Percentiles rank a stretch among this genome's conserved stretches.
Evolutionary conservation across 30 jellyfish, hydroid and myxozoan genomes (phyloP).

Genomic region (Cassiopea xamachana): DNA sequence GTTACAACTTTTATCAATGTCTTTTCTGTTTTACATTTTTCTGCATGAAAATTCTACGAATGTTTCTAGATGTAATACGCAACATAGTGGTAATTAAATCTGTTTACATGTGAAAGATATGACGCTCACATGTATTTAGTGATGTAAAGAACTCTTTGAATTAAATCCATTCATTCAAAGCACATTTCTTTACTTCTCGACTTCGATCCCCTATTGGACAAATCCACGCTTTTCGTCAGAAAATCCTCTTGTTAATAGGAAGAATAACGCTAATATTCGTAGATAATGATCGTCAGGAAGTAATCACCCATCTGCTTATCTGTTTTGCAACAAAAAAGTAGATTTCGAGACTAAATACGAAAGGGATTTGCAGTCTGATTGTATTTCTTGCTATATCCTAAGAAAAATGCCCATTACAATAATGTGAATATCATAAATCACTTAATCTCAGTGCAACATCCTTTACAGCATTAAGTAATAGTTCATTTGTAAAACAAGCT

Average conservation of each 20-base stretch:
- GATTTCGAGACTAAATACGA: background rate
- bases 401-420: background rate
- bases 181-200: background rate
- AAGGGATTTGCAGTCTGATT: slow-evolving; percentile 1
- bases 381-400: background rate
- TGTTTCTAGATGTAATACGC: too few relatives aligned
- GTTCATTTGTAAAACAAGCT: slow-evolving; percentile 12
- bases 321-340: background rate
- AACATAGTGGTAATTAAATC: too few relatives aligned
- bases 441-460: background rate
- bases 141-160: too few relatives aligned
- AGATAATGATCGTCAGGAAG: background rate
- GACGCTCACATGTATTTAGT: too few relatives aligned
- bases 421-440: background rate
- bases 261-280: background rate
- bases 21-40: too few relatives aligned
- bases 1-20: too few relatives aligned
- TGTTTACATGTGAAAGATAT: too few relatives aligned
- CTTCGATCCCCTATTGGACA: background rate
- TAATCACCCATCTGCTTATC: background rate
- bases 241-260: background rate
- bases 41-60: too few relatives aligned
- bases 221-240: background rate
- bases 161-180: background rate
- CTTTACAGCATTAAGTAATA: background rate